These are phyloP conservation scores for Phataginus tetradactyla DNA, from an alignment of 2,797 vertebrate species.

Conservation along the genomic window DNA sequence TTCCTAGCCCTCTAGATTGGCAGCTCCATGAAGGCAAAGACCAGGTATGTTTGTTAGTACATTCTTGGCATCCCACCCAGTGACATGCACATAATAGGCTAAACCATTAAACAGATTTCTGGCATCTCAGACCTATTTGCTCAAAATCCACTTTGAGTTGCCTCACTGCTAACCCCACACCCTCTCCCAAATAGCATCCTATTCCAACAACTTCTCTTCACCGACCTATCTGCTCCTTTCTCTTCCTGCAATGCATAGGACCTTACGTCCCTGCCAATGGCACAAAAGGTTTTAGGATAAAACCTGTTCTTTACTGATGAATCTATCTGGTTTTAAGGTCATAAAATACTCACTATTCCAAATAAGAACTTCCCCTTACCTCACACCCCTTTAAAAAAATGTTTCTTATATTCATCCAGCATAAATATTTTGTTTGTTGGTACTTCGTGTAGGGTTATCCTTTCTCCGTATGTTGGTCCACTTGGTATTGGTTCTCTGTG, in stretches of 20 bases:
- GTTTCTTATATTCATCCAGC: background rate
- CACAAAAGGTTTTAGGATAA: background rate
- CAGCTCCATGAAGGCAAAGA: background rate
- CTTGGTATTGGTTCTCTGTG: background rate
- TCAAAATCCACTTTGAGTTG: background rate
- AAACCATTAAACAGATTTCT: background rate
- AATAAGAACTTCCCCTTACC: background rate
- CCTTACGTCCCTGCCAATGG: background rate
- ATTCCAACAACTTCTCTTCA: background rate
- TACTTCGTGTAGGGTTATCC: background rate
- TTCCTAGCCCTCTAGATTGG: background rate
- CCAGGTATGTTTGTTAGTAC: background rate
- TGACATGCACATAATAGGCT: background rate
- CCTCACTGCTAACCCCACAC: background rate
- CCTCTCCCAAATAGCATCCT: background rate
- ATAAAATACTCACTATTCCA: background rate
- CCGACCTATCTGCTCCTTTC: background rate
- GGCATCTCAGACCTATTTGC: background rate
- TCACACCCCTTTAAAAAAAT: background rate
- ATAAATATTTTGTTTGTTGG: background rate
- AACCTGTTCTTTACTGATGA: background rate
- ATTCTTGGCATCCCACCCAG: background rate
- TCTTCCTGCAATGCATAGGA: background rate
- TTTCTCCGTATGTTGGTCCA: background rate
- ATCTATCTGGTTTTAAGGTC: background rate